Conservation (phyloP, 2,113 vertebrate genomes). For the Entelurus aequoreus region DNA sequence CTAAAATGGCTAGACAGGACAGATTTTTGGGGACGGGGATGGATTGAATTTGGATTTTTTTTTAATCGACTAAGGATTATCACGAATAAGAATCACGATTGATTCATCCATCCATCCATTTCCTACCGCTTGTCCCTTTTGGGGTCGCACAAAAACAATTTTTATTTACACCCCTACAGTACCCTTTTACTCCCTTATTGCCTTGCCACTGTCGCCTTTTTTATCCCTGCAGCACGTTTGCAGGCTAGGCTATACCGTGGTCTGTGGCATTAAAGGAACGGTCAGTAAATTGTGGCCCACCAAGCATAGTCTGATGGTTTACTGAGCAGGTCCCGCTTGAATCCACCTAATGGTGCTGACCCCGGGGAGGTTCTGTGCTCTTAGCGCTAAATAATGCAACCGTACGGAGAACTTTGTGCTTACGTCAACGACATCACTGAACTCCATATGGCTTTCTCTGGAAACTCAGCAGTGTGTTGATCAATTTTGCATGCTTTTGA, state of each 20-base stretch:
- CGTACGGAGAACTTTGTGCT: slow-evolving; percentile 28
- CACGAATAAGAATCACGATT: too few species aligned
- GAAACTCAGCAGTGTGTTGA: slow-evolving; percentile 30
- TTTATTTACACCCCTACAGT: too few species aligned
- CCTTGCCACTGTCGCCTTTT: background rate
- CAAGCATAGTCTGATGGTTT: slow-evolving; percentile 17
- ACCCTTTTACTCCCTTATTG: background rate
- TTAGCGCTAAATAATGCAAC: slow-evolving; percentile 48
- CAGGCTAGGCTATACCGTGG: too few species aligned
- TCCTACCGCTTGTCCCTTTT: too few species aligned
- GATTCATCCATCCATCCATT: too few species aligned
- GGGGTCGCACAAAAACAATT: too few species aligned
- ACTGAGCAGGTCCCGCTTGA: slow-evolving; percentile 6
- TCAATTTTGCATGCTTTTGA: slow-evolving; percentile 52
- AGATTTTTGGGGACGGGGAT: too few species aligned
- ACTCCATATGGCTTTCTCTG: slow-evolving; percentile 27
- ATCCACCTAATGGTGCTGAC: slow-evolving; percentile 36
- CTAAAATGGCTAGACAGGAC: too few species aligned
- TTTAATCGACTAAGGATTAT: too few species aligned
- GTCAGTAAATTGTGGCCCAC: slow-evolving; percentile 15
- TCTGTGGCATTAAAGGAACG: too few species aligned
- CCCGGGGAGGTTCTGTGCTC: slow-evolving; percentile 28
- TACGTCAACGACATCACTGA: slow-evolving; percentile 26
- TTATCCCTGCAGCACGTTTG: background rate
- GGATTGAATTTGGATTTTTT: too few species aligned